Evolutionary conservation across 2,113 vertebrate genomes (phyloP).

Genomic region (Gnathonemus longibarbis): DNA sequence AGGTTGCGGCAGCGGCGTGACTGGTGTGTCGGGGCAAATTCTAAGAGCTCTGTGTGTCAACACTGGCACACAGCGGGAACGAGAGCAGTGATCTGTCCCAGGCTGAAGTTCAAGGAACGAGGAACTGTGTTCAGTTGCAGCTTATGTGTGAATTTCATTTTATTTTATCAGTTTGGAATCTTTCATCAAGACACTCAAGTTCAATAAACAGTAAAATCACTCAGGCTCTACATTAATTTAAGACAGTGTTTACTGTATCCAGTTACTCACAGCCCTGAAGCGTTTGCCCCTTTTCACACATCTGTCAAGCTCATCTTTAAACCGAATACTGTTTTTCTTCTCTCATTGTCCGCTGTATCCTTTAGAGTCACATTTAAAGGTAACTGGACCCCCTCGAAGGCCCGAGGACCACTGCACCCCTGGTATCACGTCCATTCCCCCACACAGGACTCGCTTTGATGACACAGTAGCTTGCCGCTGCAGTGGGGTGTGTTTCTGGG

Average conservation of each 20-base stretch:
- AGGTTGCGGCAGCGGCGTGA: not conserved
- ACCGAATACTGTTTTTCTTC: not conserved
- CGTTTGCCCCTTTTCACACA: not conserved
- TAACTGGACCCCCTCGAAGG: not conserved
- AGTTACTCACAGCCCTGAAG: not conserved
- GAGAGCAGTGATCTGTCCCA: not conserved
- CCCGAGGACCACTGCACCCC: not conserved
- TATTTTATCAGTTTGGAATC: not conserved
- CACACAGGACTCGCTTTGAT: not conserved
- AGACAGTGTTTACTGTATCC: not conserved
- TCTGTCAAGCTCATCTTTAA: not conserved
- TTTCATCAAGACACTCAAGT: not conserved
- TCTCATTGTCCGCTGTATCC: not conserved
- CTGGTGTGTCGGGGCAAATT: conserved; percentile 16
- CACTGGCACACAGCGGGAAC: not conserved
- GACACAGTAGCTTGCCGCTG: not conserved
- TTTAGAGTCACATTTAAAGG: not conserved
- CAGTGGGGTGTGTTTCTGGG: not conserved
- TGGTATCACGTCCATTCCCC: not conserved
- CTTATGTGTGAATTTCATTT: not conserved
- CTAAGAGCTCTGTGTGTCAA: conserved; percentile 36
- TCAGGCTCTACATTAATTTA: not conserved
- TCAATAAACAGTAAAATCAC: not conserved
- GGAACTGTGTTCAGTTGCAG: not conserved
- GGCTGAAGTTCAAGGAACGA: not conserved